These are phyloP conservation scores for Lepidurus couesii DNA, from an alignment of 1,140 invertebrate genomes.

Conservation along the genomic window DNA sequence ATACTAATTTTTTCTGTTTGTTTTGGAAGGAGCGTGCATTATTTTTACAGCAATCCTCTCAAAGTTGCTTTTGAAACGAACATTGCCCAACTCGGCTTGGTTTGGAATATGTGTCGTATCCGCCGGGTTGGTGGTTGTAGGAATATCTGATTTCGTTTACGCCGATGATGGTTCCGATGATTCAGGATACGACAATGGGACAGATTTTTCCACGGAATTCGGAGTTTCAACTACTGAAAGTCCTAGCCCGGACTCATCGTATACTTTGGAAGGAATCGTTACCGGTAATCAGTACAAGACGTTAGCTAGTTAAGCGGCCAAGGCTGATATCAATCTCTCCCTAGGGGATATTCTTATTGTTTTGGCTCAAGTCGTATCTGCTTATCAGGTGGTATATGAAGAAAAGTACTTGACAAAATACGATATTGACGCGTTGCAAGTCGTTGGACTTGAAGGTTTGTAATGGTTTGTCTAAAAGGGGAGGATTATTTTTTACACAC, in stretches of 20 bases:
- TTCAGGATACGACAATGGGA: neutral
- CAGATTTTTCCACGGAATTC: neutral
- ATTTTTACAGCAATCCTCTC: conserved; percentile 88
- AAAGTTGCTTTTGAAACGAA: conserved; percentile 72
- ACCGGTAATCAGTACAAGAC: conserved; percentile 51
- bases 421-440: conserved; percentile 73
- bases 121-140: conserved; percentile 72
- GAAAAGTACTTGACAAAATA: conserved; percentile 78
- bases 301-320: neutral
- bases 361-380: conserved; percentile 81
- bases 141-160: conserved; percentile 66
- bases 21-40: conserved; percentile 69
- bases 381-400: conserved; percentile 88
- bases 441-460: conserved; percentile 34
- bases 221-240: neutral
- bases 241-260: conserved; percentile 33
- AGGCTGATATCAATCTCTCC: conserved; percentile 37
- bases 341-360: conserved; percentile 85
- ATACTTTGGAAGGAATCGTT: conserved; percentile 69
- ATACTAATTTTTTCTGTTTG: conserved; percentile 30
- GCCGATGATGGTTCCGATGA: conserved; percentile 45
- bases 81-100: conserved; percentile 70
- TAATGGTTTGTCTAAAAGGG: neutral
- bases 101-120: conserved; percentile 74
- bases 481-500: conserved; percentile 31